phyloP scores from a whole-genome alignment of 1,140 invertebrate genomes.

The Dryas iulia region DNA sequence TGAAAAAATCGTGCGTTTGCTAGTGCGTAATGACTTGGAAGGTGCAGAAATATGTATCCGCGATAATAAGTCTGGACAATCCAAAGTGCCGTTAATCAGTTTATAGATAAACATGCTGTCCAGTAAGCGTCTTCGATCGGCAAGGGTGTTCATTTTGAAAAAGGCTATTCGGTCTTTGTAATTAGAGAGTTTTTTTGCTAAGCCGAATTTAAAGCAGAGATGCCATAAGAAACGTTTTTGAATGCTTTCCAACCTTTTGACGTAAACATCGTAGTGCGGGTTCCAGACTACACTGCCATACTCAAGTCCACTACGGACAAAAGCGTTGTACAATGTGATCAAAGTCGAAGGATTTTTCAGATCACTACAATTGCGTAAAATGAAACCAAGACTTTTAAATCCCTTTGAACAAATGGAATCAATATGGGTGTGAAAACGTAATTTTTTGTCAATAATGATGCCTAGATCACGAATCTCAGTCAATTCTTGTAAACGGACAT shows the following conservation, averaged over 20 bases:
- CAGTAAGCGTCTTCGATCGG: constrained; percentile 8
- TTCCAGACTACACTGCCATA: constrained; percentile 2
- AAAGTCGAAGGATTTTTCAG: constrained; percentile 2
- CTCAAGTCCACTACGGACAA: constrained; percentile 2
- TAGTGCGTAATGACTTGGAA: too few relatives aligned
- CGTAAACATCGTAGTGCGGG: too few relatives aligned
- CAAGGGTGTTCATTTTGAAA: constrained; percentile 10
- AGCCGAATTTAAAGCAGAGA: constrained; percentile 12
- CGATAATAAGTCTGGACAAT: too few relatives aligned
- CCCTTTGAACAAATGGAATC: not conserved
- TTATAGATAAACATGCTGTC: constrained; percentile 8
- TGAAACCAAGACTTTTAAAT: constrained; percentile 6
- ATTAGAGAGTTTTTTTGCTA: constrained; percentile 4
- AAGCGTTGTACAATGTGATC: constrained; percentile 7
- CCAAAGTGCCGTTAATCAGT: too few relatives aligned
- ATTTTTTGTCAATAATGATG: constrained; percentile 4
- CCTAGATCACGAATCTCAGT: not conserved
- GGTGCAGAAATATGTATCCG: too few relatives aligned
- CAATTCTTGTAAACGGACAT: not conserved
- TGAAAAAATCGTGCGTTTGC: too few relatives aligned
- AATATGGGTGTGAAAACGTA: constrained; percentile 1
- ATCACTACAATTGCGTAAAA: constrained; percentile 16
- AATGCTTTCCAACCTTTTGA: constrained; percentile 2
- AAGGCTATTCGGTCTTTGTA: constrained; percentile 1
- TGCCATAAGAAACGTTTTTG: constrained; percentile 14